These are phyloP conservation scores for Allacma fusca DNA, from an alignment of 2,888 invertebrate species.

Conservation along the genomic window DNA sequence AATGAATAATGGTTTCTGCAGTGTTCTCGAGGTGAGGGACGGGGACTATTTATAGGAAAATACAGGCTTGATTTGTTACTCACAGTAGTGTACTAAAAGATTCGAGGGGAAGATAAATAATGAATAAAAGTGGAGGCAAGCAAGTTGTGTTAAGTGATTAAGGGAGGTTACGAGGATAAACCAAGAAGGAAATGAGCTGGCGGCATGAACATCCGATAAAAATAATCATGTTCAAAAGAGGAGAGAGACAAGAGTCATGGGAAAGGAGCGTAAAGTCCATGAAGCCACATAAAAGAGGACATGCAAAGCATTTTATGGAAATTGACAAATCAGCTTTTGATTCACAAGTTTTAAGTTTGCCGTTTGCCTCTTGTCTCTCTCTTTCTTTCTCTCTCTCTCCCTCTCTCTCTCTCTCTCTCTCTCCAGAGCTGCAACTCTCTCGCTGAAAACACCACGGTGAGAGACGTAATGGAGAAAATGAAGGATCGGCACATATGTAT, in stretches of 20 bases:
- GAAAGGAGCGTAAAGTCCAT: neutral
- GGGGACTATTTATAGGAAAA: neutral
- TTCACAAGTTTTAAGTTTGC: neutral
- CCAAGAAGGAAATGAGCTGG: neutral
- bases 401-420: neutral
- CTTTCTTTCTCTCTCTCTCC: neutral
- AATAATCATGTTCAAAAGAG: constrained; percentile 3
- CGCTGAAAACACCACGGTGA: neutral
- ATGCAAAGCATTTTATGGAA: constrained; percentile 16
- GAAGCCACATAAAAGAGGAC: neutral
- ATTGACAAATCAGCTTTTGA: constrained; percentile 16
- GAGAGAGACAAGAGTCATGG: neutral
- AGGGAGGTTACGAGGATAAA: constrained; percentile 14
- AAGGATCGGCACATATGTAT: neutral
- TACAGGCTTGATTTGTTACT: neutral
- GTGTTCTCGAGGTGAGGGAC: neutral
- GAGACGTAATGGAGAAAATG: neutral
- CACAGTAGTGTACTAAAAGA: neutral
- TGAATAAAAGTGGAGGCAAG: neutral
- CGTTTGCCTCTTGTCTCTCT: neutral
- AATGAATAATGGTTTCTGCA: too few species aligned
- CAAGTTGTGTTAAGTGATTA: constrained; percentile 7
- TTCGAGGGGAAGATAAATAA: neutral
- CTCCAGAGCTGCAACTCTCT: neutral
- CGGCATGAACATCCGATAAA: constrained; percentile 6